phyloP scores from a whole-genome alignment of 35 echinoderm and acorn worm species.

The Diadema setosum region DNA sequence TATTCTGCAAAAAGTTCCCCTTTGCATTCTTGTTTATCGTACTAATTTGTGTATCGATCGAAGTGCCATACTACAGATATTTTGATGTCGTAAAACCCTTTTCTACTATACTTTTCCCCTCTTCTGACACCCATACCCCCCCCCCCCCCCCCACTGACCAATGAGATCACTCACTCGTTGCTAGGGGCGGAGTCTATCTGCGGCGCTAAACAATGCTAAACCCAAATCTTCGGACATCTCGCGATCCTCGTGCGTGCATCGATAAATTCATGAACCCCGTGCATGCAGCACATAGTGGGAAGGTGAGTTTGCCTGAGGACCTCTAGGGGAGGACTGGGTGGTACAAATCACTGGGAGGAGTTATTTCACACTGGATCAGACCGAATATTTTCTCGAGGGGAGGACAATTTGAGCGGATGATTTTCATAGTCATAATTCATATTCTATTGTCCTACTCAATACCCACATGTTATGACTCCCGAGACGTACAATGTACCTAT shows the following conservation, averaged over 20 bases:
- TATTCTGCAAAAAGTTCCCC: constrained; percentile 16
- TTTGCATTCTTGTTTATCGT: neutral
- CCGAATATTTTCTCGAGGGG: neutral
- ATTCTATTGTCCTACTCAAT: too few species aligned
- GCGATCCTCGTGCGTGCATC: neutral
- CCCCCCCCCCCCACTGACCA: too few species aligned
- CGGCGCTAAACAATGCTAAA: too few species aligned
- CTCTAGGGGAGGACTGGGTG: neutral
- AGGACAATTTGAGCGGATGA: neutral
- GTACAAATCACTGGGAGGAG: neutral
- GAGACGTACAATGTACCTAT: too few species aligned
- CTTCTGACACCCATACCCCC: constrained; percentile 3
- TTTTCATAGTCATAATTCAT: too few species aligned
- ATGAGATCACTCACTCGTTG: too few species aligned
- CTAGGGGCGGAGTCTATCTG: too few species aligned
- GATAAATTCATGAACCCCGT: neutral
- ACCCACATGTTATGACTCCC: too few species aligned
- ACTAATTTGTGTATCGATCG: neutral
- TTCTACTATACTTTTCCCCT: constrained; percentile 1
- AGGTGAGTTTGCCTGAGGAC: neutral
- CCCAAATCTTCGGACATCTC: too few species aligned
- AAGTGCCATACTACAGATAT: constrained; percentile 4
- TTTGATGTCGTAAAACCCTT: neutral
- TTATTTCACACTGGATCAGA: constrained; percentile 18
- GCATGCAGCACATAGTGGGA: neutral